Evolutionary conservation across 2,888 invertebrate genomes (phyloP).

Genomic region (Argyresthia goedartella): DNA sequence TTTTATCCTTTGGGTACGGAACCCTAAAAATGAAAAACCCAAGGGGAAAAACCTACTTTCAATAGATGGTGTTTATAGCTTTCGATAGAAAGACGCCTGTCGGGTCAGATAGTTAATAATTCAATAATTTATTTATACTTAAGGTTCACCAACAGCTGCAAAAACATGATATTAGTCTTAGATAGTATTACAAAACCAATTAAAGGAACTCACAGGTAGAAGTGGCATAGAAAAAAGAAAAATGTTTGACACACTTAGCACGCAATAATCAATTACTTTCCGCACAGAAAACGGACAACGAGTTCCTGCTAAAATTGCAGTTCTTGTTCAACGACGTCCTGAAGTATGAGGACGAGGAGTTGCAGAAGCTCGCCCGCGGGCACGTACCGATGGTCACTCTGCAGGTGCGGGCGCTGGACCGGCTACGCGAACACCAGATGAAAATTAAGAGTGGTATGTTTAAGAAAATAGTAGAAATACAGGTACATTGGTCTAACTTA

Average conservation of each 20-base stretch:
- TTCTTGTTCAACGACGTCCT: conserved; percentile 70
- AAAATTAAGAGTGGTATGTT: conserved; percentile 62
- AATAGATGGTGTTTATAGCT: no score
- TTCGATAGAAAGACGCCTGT: no score
- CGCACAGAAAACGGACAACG: conserved; percentile 43
- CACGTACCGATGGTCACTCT: conserved; percentile 78
- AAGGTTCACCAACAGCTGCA: background rate
- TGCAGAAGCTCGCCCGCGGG: conserved; percentile 75
- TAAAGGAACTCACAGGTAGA: no score
- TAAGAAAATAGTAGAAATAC: background rate
- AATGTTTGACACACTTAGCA: no score
- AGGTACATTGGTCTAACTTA: background rate
- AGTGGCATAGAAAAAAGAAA: no score
- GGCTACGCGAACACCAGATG: conserved; percentile 73
- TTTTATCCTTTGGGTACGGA: no score
- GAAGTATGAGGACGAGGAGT: conserved; percentile 76
- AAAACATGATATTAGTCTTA: background rate
- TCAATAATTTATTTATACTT: no score
- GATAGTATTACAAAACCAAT: no score
- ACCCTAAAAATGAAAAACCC: no score
- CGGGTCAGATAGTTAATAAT: no score
- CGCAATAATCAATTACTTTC: background rate
- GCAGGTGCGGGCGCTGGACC: conserved; percentile 73
- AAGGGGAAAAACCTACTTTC: no score
- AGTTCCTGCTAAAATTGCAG: conserved; percentile 36